Percentiles rank a stretch among this genome's conserved stretches.
phyloP scores from a whole-genome alignment of 2,888 invertebrate species.

The Cryptus armator region DNA sequence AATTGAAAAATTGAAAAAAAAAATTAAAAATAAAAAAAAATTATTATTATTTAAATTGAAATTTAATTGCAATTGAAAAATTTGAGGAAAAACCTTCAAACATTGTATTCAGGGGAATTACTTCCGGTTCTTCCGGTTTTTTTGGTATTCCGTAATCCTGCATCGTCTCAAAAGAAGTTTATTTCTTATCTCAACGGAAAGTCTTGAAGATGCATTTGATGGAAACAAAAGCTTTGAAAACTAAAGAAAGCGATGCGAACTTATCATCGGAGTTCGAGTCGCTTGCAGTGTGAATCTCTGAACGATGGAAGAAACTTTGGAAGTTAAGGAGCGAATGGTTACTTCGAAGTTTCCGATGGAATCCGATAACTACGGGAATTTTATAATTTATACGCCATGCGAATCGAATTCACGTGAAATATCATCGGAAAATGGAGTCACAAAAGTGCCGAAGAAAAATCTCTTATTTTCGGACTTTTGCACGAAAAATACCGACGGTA shows the following conservation, averaged over 20 bases:
- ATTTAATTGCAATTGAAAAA: neutral
- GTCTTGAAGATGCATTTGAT: neutral
- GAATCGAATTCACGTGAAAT: neutral
- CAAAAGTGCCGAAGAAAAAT: conserved; percentile 48
- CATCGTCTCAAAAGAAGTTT: conserved; percentile 31
- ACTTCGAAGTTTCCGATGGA: conserved; percentile 20
- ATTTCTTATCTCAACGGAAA: neutral
- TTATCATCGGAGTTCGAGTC: neutral
- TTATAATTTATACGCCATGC: conserved; percentile 43
- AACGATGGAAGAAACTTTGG: conserved; percentile 39
- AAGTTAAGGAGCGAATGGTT: neutral
- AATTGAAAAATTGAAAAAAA: too few species aligned
- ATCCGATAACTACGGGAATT: conserved; percentile 62
- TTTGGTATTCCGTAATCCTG: conserved; percentile 53
- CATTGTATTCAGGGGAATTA: conserved; percentile 74
- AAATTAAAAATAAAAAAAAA: too few species aligned
- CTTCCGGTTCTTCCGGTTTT: conserved; percentile 59
- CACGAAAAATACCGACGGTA: conserved; percentile 87
- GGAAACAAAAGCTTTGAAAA: conserved; percentile 11
- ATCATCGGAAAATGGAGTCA: neutral
- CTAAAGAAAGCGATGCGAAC: neutral
- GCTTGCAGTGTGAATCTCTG: neutral
- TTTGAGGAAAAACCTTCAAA: conserved; percentile 71
- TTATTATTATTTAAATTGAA: too few species aligned
- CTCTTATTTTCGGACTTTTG: conserved; percentile 80